Conservation (phyloP, 2,797 vertebrate species). For the Lagocephalus sceleratus region DNA sequence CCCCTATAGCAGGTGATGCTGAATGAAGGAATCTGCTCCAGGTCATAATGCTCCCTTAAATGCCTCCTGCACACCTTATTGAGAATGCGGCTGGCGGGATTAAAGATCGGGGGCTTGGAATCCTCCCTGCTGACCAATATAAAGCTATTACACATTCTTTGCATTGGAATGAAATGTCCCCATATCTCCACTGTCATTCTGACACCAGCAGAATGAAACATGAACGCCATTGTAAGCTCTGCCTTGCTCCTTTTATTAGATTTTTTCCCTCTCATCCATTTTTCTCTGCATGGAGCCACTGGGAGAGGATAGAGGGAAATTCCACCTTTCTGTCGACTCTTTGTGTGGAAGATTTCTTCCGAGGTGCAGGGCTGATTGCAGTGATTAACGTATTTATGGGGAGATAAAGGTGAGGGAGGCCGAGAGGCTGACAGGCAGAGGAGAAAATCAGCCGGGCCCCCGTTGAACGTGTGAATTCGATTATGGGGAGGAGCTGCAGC, state of each 20-base stretch:
- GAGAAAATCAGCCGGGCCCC: conserved; percentile 13
- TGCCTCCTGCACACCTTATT: conserved; percentile 17
- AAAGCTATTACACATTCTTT: conserved; percentile 6
- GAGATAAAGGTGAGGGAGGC: conserved; percentile 25
- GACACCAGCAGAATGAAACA: conserved; percentile 16
- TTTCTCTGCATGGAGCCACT: conserved; percentile 21
- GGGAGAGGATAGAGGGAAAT: conserved; percentile 12
- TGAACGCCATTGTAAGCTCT: conserved; percentile 5
- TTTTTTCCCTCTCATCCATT: background rate
- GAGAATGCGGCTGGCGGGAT: conserved; percentile 21
- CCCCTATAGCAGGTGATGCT: conserved; percentile 1
- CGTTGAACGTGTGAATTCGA: conserved; percentile 47
- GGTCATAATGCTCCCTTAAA: conserved; percentile 4
- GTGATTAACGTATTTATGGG: conserved; percentile 37
- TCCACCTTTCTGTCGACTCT: conserved; percentile 18
- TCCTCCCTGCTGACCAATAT: conserved; percentile 9
- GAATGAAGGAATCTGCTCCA: conserved; percentile 5
- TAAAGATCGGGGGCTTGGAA: conserved; percentile 12
- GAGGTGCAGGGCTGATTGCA: conserved; percentile 11
- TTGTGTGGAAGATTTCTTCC: conserved; percentile 23
- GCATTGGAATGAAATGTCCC: background rate
- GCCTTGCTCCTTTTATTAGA: background rate
- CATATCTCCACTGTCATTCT: conserved; percentile 18
- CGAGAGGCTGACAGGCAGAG: conserved; percentile 8
- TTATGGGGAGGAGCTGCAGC: conserved; percentile 31